Conservation (phyloP, 2,113 vertebrate species). For the Daboia siamensis region DNA sequence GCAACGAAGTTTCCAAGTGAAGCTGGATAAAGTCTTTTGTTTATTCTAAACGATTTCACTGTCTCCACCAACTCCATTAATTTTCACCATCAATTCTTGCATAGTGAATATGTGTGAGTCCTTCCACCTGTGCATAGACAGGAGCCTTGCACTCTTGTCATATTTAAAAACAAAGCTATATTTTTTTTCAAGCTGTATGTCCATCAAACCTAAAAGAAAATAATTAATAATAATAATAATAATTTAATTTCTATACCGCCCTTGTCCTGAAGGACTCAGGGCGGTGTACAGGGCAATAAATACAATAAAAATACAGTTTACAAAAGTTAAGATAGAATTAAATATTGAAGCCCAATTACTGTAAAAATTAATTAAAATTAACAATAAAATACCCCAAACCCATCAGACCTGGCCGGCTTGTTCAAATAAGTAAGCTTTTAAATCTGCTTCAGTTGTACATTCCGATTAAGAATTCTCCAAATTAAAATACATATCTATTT, state of each 20-base stretch:
- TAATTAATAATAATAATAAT: no score
- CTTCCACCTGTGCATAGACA: background rate
- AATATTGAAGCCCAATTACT: no score
- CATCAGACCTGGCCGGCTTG: no score
- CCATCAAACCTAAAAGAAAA: background rate
- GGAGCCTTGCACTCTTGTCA: background rate
- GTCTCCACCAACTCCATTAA: background rate
- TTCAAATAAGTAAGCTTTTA: no score
- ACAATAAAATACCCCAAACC: no score
- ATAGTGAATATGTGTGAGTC: background rate
- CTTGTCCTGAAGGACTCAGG: no score
- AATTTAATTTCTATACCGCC: no score
- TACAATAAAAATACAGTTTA: no score
- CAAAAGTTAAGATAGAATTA: no score
- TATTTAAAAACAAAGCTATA: background rate
- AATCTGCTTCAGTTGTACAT: background rate
- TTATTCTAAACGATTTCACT: background rate
- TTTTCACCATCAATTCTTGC: background rate
- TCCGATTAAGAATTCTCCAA: background rate
- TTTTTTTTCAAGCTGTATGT: background rate
- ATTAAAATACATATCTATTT: background rate
- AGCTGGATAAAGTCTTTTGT: background rate
- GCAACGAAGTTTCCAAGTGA: background rate
- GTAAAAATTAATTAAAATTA: no score
- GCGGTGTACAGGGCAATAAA: no score